A percentile compares a stretch with the other conserved stretches of the same genome.
These are phyloP conservation scores for Ellobius talpinus DNA, from an alignment of 2,113 vertebrate species.

Conservation along the genomic window DNA sequence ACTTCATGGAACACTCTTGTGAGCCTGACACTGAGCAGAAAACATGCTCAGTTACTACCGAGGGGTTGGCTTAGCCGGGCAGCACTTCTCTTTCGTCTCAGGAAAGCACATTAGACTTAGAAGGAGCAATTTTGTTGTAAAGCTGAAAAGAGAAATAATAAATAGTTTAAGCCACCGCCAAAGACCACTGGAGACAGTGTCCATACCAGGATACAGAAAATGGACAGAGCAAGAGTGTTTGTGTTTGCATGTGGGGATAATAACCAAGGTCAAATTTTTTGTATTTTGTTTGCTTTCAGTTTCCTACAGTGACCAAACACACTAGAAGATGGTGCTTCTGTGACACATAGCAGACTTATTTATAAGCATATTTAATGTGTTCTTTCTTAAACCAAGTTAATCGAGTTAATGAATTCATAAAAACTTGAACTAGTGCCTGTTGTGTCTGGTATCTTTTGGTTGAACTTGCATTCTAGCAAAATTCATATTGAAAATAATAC, in stretches of 20 bases:
- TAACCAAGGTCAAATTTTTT: neutral
- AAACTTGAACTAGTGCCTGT: neutral
- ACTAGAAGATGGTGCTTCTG: neutral
- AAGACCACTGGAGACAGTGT: neutral
- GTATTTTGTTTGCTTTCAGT: conserved; percentile 1
- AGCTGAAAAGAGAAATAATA: neutral
- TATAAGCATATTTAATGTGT: neutral
- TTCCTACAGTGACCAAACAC: neutral
- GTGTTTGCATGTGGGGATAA: neutral
- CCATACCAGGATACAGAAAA: neutral
- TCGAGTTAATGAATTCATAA: neutral
- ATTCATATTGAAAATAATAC: neutral
- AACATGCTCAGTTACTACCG: neutral
- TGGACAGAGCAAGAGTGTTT: neutral
- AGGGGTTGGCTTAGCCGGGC: neutral
- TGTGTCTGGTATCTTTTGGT: neutral
- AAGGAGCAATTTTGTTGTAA: neutral
- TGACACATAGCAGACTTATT: neutral
- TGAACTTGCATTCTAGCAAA: neutral
- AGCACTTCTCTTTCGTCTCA: neutral
- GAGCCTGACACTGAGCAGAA: neutral
- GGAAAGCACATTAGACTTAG: conserved; percentile 9
- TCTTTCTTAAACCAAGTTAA: neutral
- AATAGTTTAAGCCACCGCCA: neutral
- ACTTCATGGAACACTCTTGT: neutral